Base-by-base conservation (phyloP, 1,140 invertebrate species). In the Acyrthosiphon pisum region DNA sequence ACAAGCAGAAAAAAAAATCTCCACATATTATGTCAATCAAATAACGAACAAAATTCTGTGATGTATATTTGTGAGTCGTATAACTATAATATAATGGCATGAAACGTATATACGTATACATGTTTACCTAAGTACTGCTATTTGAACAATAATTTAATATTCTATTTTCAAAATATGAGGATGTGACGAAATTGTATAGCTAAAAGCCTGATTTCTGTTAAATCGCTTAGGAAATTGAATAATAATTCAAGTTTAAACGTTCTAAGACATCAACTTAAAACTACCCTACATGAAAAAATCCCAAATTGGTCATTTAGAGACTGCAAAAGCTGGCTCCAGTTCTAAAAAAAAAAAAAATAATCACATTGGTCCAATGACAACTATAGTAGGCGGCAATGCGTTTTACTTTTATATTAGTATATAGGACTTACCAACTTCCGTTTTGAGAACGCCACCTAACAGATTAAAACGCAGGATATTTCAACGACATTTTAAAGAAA, bases 1-100 rank as follows among this genome's bases (percentile, higher is more conserved):
- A 18, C n/a, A 2, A n/a, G 60, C 3, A 11, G 3, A 30, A 68
- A 30, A n/a, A n/a, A 14, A n/a, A n/a, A 76, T 76, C 23, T 18
- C 30, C 9, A 0, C n/a, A 76, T 7, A 18, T 18, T 7, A 18
- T 18, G 14, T 0, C 0, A 30, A 0, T 11, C 30, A 3, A 4
- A 68, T n/a, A 30, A 68, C 0, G 9, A 11, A 0, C 9, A 7
- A 68, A 4, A 14, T 68, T 68, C 14, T 9, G 2, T 14, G 26
- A 14, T 11, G 9, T 30, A 60, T 11, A 30, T 60, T 60, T 30
- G 26, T 60, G 56, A 30, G 26, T 60, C 22, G 22, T 30, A 41
- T 41, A 41, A 37, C 41, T 41, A 41, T 41, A 41, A 41, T 41
- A 41, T 41, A 41, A 41, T 4, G 41, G n/a, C n/a, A n/a, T n/a